A percentile compares a stretch with the other conserved stretches of the same genome.
phyloP scores from a whole-genome alignment of 64 coral and sea anemone species.

The Cladopsammia gracilis region DNA sequence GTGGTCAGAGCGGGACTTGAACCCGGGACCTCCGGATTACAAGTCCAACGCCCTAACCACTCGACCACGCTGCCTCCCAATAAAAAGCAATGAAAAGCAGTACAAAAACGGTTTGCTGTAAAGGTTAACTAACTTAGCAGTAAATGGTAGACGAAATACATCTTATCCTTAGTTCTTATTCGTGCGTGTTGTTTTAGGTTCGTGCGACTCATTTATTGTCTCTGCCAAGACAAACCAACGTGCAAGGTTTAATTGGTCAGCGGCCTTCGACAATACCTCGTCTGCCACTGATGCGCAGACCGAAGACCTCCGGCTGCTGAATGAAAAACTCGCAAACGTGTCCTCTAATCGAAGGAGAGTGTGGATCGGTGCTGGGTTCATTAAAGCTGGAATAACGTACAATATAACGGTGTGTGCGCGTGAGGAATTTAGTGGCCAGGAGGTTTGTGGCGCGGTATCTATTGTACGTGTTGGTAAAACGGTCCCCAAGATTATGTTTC shows the following conservation, averaged over 20 bases:
- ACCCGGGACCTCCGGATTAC: too few species aligned
- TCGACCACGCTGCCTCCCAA: too few species aligned
- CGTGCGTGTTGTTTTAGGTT: neutral
- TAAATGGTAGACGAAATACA: neutral
- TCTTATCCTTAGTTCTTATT: neutral
- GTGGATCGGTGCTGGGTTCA: neutral
- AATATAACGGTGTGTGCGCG: neutral
- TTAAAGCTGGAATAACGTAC: neutral
- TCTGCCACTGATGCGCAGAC: neutral
- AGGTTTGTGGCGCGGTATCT: neutral
- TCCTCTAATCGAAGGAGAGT: neutral
- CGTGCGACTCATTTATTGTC: neutral
- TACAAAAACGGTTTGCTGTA: too few species aligned
- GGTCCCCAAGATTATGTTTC: neutral
- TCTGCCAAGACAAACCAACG: neutral
- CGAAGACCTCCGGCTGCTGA: neutral
- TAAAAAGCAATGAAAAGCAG: too few species aligned
- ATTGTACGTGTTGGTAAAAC: neutral
- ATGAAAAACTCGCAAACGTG: slow-evolving; percentile 1
- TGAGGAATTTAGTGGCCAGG: neutral
- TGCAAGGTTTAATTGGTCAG: neutral
- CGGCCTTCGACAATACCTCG: neutral
- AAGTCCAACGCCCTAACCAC: too few species aligned
- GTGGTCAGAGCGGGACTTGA: too few species aligned
- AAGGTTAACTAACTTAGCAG: too few species aligned